These are phyloP conservation scores for Clivina fossor DNA, from an alignment of 2,888 invertebrate genomes.

Conservation along the genomic window DNA sequence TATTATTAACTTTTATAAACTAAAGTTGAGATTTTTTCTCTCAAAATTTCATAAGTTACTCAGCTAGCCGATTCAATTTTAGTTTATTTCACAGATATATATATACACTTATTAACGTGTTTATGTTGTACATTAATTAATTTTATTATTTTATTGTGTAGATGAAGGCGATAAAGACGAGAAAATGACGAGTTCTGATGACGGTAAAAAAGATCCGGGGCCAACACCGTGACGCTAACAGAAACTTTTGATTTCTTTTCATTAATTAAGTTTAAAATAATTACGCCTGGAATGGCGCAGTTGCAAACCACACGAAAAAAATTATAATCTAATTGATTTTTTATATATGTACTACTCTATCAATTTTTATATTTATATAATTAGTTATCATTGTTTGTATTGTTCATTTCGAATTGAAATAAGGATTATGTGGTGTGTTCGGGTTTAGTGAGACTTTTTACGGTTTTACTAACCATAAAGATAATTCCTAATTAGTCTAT, in stretches of 20 bases:
- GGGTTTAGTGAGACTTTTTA: too few relatives aligned
- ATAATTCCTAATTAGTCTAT: too few relatives aligned
- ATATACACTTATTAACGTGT: background rate
- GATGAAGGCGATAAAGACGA: conserved; percentile 68
- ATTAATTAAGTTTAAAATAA: conserved; percentile 1
- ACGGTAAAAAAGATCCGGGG: conserved; percentile 67
- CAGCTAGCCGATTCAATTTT: too few relatives aligned
- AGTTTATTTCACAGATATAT: background rate
- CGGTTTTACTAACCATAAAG: too few relatives aligned
- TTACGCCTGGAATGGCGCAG: background rate
- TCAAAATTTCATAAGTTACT: too few relatives aligned
- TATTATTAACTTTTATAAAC: background rate
- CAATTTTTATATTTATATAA: conserved; percentile 27
- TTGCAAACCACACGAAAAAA: background rate
- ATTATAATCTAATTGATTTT: too few relatives aligned
- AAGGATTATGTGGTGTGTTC: too few relatives aligned
- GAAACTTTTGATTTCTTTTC: conserved; percentile 4
- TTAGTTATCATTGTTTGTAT: conserved; percentile 20
- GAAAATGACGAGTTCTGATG: conserved; percentile 62
- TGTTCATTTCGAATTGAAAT: too few relatives aligned
- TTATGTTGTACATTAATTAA: conserved; percentile 1
- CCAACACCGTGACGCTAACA: conserved; percentile 64
- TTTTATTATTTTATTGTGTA: conserved; percentile 47
- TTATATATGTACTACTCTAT: conserved; percentile 22
- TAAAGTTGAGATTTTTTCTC: too few relatives aligned